Evolutionary conservation across 2,888 invertebrate genomes (phyloP), one percentile per base, ranked within the genome.

Genomic region (Epicampocera succincta): DNA sequence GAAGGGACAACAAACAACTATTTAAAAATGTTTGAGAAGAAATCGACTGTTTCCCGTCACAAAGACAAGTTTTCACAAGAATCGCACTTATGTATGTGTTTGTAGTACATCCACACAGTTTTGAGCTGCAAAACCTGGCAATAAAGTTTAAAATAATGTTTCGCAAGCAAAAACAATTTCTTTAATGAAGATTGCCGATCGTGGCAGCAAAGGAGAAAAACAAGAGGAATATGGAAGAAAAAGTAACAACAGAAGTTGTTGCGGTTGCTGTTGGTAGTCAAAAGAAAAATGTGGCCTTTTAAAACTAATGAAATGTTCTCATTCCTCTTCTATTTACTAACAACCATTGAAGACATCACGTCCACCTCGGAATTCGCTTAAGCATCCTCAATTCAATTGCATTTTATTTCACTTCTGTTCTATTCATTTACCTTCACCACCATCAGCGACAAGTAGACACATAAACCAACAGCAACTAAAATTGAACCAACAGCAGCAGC

Each of bases 381-480:
- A 68, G 74, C 66, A 68, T 65, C 63, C 61, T 81, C 77, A 63
- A 73, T 71, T 73, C 77, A 73, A 72, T 77, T 73, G 65, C 77
- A 65, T 77, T 76, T 66, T 63, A 69, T 63, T 81, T 78, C 81
- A 81, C 77, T 63, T 69, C 66, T 68, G 46, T 17, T 52, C 40
- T 48, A 66, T 74, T 58, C 74, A 65, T 66, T 73, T 60, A 82
- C 78, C 82, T 82, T 82, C 82, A 79, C 71, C 78, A 82, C 78
- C 71, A 79, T 48, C 78, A 82, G 82, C 82, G 82, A 82, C 82
- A 82, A 61, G 42, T 44, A 40, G 74, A 75, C 71, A 78, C 54
- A 56, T 63, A 42, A 48, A 48, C 52, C 50, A 61, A 48, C 58
- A 25, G 17, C 80, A 52, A 44, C 73, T 29, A 9, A 13, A 17